A percentile compares a stretch with the other conserved stretches of the same genome.
These are phyloP conservation scores for Sebastes melanostomus DNA, from an alignment of 2,797 vertebrate species.

Conservation along the genomic window DNA sequence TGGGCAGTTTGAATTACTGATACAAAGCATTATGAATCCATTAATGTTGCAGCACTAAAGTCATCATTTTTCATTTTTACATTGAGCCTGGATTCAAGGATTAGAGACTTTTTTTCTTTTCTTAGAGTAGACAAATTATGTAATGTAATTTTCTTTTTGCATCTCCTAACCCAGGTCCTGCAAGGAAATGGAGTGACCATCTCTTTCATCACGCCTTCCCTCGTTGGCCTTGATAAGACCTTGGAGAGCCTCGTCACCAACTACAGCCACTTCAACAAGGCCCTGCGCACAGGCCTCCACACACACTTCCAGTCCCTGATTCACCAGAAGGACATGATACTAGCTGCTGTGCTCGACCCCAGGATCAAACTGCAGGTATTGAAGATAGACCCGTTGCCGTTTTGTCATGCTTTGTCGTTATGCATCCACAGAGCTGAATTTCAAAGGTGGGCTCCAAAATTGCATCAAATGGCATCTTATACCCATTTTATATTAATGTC, in stretches of 20 bases:
- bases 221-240: conserved; percentile 79
- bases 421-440: neutral
- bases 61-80: neutral
- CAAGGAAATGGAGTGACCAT: conserved; percentile 77
- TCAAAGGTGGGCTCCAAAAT: neutral
- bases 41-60: neutral
- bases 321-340: conserved; percentile 74
- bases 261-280: conserved; percentile 77
- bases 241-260: conserved; percentile 66
- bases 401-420: neutral
- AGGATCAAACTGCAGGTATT: conserved; percentile 80
- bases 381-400: neutral
- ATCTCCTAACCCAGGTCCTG: conserved; percentile 57
- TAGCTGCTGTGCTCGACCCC: conserved; percentile 80
- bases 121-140: neutral
- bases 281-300: conserved; percentile 74
- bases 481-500: neutral
- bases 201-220: conserved; percentile 75
- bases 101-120: neutral
- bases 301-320: conserved; percentile 77
- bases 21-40: neutral
- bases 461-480: neutral
- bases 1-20: neutral
- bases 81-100: neutral
- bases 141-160: neutral